phyloP scores from a whole-genome alignment of 2,113 vertebrate species.

The Ptilonorhynchus violaceus region DNA sequence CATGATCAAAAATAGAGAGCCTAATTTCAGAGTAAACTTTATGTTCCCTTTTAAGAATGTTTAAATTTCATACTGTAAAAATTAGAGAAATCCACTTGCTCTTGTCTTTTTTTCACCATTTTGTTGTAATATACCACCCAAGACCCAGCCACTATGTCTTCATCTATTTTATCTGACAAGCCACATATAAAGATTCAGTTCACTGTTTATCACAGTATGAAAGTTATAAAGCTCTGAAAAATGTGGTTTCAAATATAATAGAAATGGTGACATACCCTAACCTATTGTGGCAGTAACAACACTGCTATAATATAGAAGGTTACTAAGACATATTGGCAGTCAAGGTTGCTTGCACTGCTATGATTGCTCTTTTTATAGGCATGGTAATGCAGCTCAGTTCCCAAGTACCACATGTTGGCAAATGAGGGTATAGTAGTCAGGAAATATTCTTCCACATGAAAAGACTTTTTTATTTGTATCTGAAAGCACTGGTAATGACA shows the following conservation, averaged over 20 bases:
- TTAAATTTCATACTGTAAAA: neutral
- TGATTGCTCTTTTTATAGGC: conserved; percentile 16
- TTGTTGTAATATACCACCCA: neutral
- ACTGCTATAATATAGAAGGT: neutral
- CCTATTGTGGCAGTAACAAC: conserved; percentile 33
- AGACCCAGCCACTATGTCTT: neutral
- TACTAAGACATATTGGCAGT: conserved; percentile 27
- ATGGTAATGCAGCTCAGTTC: neutral
- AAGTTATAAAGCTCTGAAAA: conserved; percentile 48
- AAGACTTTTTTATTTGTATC: neutral
- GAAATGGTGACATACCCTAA: conserved; percentile 37
- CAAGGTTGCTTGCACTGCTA: neutral
- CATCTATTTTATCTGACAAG: conserved; percentile 50
- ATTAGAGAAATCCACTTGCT: neutral
- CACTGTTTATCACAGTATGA: conserved; percentile 23
- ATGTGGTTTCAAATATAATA: conserved; percentile 21
- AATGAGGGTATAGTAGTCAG: neutral
- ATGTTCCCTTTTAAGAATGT: neutral
- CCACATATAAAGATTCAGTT: conserved; percentile 10
- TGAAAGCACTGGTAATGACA: neutral
- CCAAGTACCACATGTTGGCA: neutral
- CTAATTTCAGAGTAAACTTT: neutral
- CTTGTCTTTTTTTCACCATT: neutral
- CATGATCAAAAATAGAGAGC: neutral
- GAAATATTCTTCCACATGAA: neutral